A percentile compares a stretch with the other conserved stretches of the same genome.
phyloP scores from a whole-genome alignment of 2,888 invertebrate genomes.

The Brachycybe producta region DNA sequence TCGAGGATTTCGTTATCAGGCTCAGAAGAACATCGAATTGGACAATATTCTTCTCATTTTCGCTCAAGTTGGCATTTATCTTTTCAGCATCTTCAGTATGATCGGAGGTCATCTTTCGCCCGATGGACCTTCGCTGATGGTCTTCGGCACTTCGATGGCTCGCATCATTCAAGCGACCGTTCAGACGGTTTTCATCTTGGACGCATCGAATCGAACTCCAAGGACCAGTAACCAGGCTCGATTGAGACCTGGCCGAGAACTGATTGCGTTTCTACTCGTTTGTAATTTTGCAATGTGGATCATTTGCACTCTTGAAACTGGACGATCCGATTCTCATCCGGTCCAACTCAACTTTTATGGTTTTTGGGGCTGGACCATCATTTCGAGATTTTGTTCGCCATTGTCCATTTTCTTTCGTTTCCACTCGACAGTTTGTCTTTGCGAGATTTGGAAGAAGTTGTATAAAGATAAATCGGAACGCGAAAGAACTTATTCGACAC shows the following conservation, averaged over 20 bases:
- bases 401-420: constrained; percentile 87
- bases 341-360: constrained; percentile 65
- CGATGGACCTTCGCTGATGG: constrained; percentile 55
- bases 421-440: constrained; percentile 87
- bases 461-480: constrained; percentile 56
- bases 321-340: constrained; percentile 78
- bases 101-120: constrained; percentile 82
- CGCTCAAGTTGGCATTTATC: constrained; percentile 86
- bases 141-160: constrained; percentile 62
- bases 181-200: constrained; percentile 46
- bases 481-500: background rate
- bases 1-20: constrained; percentile 63
- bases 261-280: constrained; percentile 67
- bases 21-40: constrained; percentile 63
- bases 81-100: constrained; percentile 84
- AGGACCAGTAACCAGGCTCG: constrained; percentile 66
- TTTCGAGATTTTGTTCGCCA: constrained; percentile 87
- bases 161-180: constrained; percentile 63
- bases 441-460: constrained; percentile 91
- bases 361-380: constrained; percentile 84
- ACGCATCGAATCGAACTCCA: constrained; percentile 72
- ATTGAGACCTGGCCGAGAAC: constrained; percentile 81
- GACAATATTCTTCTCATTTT: constrained; percentile 84
- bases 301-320: constrained; percentile 71
- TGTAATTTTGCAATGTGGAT: constrained; percentile 34